phyloP scores from a whole-genome alignment of 2,113 vertebrate genomes.

The Lathamus discolor region DNA sequence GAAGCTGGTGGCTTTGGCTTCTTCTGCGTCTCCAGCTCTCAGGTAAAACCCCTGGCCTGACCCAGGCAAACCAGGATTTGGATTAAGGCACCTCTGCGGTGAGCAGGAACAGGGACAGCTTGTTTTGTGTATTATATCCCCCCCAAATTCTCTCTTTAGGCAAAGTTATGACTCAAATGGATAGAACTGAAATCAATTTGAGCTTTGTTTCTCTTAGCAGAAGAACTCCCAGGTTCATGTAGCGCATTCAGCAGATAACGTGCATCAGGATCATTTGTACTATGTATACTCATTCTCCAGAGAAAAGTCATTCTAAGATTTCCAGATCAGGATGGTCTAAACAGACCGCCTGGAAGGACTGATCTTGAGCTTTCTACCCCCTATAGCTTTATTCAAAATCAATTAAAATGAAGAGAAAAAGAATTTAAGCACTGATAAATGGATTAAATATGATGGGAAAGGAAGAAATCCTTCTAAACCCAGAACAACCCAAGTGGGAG shows the following conservation, averaged over 20 bases:
- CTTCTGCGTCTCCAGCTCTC: not conserved
- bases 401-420: not conserved
- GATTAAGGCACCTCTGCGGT: not conserved
- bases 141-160: not conserved
- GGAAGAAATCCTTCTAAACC: not conserved
- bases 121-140: rapidly evolving
- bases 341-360: not conserved
- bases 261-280: rapidly evolving
- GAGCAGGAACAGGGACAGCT: not conserved
- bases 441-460: rapidly evolving
- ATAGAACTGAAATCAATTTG: rapidly evolving
- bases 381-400: rapidly evolving
- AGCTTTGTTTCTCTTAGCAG: not conserved
- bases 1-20: not conserved
- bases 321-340: not conserved
- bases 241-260: not conserved
- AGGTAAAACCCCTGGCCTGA: not conserved
- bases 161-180: not conserved
- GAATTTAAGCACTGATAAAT: rapidly evolving
- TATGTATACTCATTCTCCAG: rapidly evolving
- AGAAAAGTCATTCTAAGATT: not conserved
- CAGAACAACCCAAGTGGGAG: not conserved
- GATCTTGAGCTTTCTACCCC: not conserved
- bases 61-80: not conserved
- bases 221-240: rapidly evolving